Base-by-base conservation (phyloP, 2,888 invertebrate genomes). In the Andrena camellia region DNA sequence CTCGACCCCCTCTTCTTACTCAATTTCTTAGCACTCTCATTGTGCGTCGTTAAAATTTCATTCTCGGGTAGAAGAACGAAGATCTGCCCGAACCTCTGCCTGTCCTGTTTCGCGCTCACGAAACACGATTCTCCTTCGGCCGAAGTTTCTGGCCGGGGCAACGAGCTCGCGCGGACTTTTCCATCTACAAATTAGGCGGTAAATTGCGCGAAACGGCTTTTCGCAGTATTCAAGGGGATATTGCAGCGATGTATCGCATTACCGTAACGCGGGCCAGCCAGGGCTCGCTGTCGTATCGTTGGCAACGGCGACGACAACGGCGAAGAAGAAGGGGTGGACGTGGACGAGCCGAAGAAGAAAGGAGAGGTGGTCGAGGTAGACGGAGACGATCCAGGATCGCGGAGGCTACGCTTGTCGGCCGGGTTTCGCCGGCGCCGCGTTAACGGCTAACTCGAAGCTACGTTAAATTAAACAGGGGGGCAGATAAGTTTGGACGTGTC, bases 381-480 rank as follows among this genome's bases (percentile, higher is more conserved):
- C 31, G 72, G 57, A 57, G 74, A 73, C 7, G 75, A 74, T 76
- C 50, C 72, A 48, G 80, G 75, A 87, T 86, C 81, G 85, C 67
- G 54, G 81, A 84, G 82, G 79, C 76, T 83, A 85, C 84, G 84
- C 84, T 87, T 85, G 88, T 89, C 86, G 87, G 82, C 78, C 83
- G 88, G 89, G 86, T 88, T 89, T 85, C 84, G 86, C 88, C 82
- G 88, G 86, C 84, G 78, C 83, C 83, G 85, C 83, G 90, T 91
- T 90, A 91, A 90, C 89, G 91, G 89, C 90, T 91, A 92, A 92
- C 91, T 90, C 89, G 90, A 90, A 92, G 92, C 87, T 88, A 89
- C 88, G 91, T 92, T 92, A 91, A 92, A 92, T 92, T 92, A 92
- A 92, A 90, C 92, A 91, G 89, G 89, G 87, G 90, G 87, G 84